phyloP scores from a whole-genome alignment of 2,888 invertebrate species.

The Meliscaeva auricollis region DNA sequence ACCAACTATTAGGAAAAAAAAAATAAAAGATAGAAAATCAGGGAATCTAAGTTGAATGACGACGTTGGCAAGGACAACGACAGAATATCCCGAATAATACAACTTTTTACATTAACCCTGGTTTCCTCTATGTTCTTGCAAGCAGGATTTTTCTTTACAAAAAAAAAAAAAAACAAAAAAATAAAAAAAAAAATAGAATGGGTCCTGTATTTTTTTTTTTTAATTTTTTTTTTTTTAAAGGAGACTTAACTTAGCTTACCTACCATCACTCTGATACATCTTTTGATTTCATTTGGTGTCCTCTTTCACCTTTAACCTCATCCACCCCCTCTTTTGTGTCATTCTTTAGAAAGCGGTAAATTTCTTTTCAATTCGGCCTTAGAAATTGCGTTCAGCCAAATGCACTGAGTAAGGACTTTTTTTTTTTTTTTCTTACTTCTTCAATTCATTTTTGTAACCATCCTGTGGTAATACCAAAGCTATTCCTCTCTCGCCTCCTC shows the following conservation, averaged over 20 bases:
- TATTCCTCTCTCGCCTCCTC: background rate
- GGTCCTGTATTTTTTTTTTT: constrained; percentile 21
- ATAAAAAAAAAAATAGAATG: background rate
- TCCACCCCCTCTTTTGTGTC: background rate
- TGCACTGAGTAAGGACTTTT: constrained; percentile 65
- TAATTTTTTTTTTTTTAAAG: no score
- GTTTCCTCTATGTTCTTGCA: constrained; percentile 40
- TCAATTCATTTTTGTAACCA: constrained; percentile 41
- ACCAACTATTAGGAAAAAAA: constrained; percentile 17
- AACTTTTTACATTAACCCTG: constrained; percentile 42
- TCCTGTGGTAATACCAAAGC: constrained; percentile 47
- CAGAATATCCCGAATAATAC: constrained; percentile 47
- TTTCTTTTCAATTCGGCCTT: constrained; percentile 70
- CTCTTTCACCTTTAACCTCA: constrained; percentile 3
- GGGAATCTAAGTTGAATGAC: constrained; percentile 14
- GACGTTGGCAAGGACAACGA: constrained; percentile 46
- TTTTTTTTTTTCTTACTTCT: constrained; percentile 21
- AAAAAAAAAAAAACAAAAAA: background rate
- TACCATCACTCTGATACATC: background rate
- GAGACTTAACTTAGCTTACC: constrained; percentile 36
- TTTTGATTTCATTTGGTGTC: constrained; percentile 5
- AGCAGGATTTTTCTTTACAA: constrained; percentile 35
- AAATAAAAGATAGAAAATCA: constrained; percentile 16
- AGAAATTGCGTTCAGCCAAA: constrained; percentile 65
- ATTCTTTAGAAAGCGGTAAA: constrained; percentile 64